A percentile compares a stretch with the other conserved stretches of the same genome.
Evolutionary conservation across 1,140 invertebrate genomes (phyloP).

Genomic region (Trialeurodes vaporariorum): DNA sequence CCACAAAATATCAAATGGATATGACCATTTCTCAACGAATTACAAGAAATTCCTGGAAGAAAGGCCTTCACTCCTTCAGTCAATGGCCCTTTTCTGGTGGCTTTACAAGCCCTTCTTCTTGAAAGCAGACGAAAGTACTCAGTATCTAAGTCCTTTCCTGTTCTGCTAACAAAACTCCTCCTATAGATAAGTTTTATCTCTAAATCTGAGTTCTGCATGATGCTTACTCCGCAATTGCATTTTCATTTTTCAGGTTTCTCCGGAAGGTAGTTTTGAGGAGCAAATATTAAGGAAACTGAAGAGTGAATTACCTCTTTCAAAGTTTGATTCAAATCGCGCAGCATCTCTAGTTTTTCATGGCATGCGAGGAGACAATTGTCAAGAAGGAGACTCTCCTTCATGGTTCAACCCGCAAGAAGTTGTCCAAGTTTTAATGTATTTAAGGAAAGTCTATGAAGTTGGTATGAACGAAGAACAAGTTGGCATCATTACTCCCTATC

Average conservation of each 20-base stretch:
- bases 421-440: conserved; percentile 49
- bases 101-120: too few relatives aligned
- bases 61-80: too few relatives aligned
- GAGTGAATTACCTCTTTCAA: conserved; percentile 32
- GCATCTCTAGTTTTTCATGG: conserved; percentile 67
- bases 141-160: too few relatives aligned
- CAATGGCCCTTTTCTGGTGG: too few relatives aligned
- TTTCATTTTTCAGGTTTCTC: conserved; percentile 10
- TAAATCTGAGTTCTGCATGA: too few relatives aligned
- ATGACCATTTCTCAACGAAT: too few relatives aligned
- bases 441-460: conserved; percentile 47
- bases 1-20: too few relatives aligned
- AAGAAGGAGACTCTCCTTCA: conserved; percentile 63
- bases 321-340: conserved; percentile 29
- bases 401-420: conserved; percentile 86
- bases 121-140: too few relatives aligned
- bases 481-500: conserved; percentile 88
- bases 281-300: conserved; percentile 27
- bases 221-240: too few relatives aligned
- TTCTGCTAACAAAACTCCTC: too few relatives aligned
- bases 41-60: too few relatives aligned
- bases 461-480: conserved; percentile 57
- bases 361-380: conserved; percentile 58
- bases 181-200: too few relatives aligned
- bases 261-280: conserved; percentile 29